Percentiles rank a stretch among this genome's conserved stretches.
phyloP scores from a whole-genome alignment of 2,888 invertebrate species.

The Polyommatus iphigenia region DNA sequence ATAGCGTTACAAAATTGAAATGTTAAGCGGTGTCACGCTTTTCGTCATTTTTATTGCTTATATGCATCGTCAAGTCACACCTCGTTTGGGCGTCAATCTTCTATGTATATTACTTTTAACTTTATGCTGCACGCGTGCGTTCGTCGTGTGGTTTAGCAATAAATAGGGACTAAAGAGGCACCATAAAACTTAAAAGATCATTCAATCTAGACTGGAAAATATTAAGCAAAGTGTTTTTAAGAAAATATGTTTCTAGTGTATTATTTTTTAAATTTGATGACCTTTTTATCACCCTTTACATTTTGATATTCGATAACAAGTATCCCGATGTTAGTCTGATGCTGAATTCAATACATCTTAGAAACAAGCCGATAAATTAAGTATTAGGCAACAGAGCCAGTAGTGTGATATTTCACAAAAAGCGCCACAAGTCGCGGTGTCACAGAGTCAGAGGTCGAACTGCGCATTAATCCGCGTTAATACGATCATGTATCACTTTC shows the following conservation, averaged over 20 bases:
- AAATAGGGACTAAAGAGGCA: neutral
- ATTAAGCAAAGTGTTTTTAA: too few species aligned
- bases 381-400: neutral
- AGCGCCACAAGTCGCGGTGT: conserved; percentile 16
- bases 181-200: too few species aligned
- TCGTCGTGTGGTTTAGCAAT: neutral
- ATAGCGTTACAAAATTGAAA: neutral
- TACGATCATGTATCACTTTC: conserved; percentile 27
- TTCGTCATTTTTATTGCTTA: too few species aligned
- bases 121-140: too few species aligned
- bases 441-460: neutral
- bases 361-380: neutral
- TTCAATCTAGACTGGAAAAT: too few species aligned
- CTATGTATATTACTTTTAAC: too few species aligned
- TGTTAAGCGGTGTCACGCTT: too few species aligned
- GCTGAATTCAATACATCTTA: neutral
- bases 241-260: too few species aligned
- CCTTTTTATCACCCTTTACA: too few species aligned
- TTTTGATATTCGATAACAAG: neutral
- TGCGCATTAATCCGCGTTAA: conserved; percentile 8
- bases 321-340: neutral
- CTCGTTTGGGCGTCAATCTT: too few species aligned
- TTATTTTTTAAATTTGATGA: too few species aligned
- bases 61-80: too few species aligned
- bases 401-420: conserved; percentile 4